Base-by-base conservation (phyloP, 2,888 invertebrate species). In the Epinotia bilunana region DNA sequence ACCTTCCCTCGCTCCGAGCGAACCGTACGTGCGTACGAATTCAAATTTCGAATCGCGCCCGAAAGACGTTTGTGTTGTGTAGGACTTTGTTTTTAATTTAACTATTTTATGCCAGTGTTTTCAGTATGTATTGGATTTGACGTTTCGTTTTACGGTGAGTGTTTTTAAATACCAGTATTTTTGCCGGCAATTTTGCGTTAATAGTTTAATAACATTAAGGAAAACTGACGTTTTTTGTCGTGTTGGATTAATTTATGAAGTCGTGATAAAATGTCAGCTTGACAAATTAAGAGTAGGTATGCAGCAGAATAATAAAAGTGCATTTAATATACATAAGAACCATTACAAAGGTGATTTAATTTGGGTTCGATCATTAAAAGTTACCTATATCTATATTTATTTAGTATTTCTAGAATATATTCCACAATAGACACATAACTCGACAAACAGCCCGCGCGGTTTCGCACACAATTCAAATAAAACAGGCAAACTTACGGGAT, bases 1-100 rank as follows among this genome's bases (percentile, higher is more conserved):
- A 84, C 86, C 83, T 87, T 85, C 84, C 83, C 79, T 82, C 86
- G 86, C 86, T 80, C 83, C 84, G 84, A 82, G 87, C 84, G 80
- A 82, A 74, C 80, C 82, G 86, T 89, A 84, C 86, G 89, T 81
- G 78, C 77, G 76, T 76, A 80, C 73, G 39, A 81, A 83, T 87
- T 87, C 80, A 79, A 82, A 85, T 83, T 82, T 85, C 83, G 86
- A 86, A 84, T 80, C 82, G 82, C 79, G 79, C 77, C 73, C 77
- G 73, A 81, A 80, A 80, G 70, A 64, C 69, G 72, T 62, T 49
- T 23, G 20, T 70, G 73, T 77, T 68, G 57, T 53, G 28, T 46
- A n/a, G 46, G 33, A 39, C 65, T 62, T 73, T 73, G 76, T 76
- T 74, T 74, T 63, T 74, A 46, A 70, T 67, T 64, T n/a, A 55